Base-by-base conservation (phyloP, 2,888 invertebrate genomes). In the Drosophila austrosaltans region DNA sequence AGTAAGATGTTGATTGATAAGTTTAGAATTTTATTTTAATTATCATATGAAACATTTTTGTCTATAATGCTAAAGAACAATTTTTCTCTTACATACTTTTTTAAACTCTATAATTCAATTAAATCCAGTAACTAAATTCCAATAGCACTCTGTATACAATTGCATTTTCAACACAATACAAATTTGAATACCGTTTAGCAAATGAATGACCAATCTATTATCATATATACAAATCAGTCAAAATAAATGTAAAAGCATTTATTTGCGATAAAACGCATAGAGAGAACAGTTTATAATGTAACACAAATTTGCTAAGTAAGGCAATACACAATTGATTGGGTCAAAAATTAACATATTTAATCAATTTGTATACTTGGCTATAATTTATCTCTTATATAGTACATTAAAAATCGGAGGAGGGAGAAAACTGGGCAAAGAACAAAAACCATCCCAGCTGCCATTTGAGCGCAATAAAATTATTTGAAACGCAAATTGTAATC, bases 401-500 rank as follows among this genome's bases (percentile, higher is more conserved):
- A 54, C 28, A 54, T 30, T n/a, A 30, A 8, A 36, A 36, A 36
- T 36, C 6, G 7, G 4, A 12, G 10, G 22, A 44, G 3, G 2
- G 2, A 44, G 22, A 22, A 30, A 6, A 28, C 22, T 0, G 7
- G 5, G 10, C 4, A 48, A 16, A 48, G 16, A 25, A 48, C 48
- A 48, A 48, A 48, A 48, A 25, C 10, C 48, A 25, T 3, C 12
- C 10, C 16, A 12, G 42, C 5, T 42, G 42, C 10, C 32, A 56
- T 20, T 36, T 22, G 39, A 22, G 57, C 12, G 40, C 57, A 25
- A 66, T 72, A 62, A 64, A 74, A 61, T 53, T 28, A 25, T 68
- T 63, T 30, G 58, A 61, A 44, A 59, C 36, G 39, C 48, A 56
- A 36, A 53, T 59, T 32, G 71, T 36, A 22, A 32, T 48, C 61